phyloP scores from a whole-genome alignment of 2,888 invertebrate species.

The Nomada ruficornis region DNA sequence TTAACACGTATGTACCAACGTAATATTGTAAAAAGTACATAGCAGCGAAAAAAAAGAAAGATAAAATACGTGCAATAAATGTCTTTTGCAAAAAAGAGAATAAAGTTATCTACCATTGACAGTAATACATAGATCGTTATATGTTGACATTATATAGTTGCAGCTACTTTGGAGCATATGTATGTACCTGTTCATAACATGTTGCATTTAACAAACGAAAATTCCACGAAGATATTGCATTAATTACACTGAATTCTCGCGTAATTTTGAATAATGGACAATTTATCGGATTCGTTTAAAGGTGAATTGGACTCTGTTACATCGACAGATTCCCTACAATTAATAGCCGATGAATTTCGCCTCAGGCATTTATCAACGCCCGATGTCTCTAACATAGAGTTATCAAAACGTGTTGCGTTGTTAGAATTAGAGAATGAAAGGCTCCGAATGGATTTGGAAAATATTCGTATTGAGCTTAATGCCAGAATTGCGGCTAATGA shows the following conservation, averaged over 20 bases:
- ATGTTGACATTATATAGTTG: neutral
- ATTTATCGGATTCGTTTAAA: slow-evolving; percentile 74
- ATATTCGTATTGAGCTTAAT: slow-evolving; percentile 74
- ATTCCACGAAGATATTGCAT: neutral
- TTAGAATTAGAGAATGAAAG: slow-evolving; percentile 77
- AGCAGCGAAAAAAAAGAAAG: neutral
- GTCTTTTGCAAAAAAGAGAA: neutral
- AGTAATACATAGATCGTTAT: neutral
- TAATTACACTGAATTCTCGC: slow-evolving; percentile 7
- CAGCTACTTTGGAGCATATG: neutral
- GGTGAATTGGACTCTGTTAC: slow-evolving; percentile 74
- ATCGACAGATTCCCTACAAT: slow-evolving; percentile 75
- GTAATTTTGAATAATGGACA: slow-evolving; percentile 68
- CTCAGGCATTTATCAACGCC: slow-evolving; percentile 72
- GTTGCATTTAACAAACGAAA: slow-evolving; percentile 1
- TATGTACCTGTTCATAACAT: slow-evolving; percentile 10
- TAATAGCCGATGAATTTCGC: slow-evolving; percentile 74
- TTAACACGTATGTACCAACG: slow-evolving; percentile 6
- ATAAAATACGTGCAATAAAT: neutral
- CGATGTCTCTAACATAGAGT: slow-evolving; percentile 73
- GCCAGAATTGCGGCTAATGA: slow-evolving; percentile 77
- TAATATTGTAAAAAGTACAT: neutral
- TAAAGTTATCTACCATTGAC: neutral
- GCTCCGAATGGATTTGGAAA: slow-evolving; percentile 75
- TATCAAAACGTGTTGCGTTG: slow-evolving; percentile 70